phyloP scores from a whole-genome alignment of 2,888 invertebrate genomes.

The Nephrocerus scutellatus region DNA sequence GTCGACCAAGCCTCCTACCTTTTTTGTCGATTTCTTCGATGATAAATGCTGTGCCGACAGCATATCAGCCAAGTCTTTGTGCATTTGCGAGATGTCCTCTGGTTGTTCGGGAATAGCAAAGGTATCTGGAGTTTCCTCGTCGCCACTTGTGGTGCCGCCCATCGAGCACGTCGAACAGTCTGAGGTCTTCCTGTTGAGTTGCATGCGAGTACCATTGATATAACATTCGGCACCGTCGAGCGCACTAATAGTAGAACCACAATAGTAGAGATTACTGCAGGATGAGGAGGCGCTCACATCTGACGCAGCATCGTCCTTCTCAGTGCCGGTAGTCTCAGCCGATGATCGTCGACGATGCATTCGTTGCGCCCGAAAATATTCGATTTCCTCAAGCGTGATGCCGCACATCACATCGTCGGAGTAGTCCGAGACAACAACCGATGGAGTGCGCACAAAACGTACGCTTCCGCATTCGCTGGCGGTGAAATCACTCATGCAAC shows the following conservation, averaged over 20 bases:
- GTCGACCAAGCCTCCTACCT: not conserved
- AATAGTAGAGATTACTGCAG: slow-evolving; percentile 55
- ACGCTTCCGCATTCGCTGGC: slow-evolving; percentile 49
- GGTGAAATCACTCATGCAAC: slow-evolving; percentile 45
- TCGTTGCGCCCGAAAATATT: slow-evolving; percentile 52
- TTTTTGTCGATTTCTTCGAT: slow-evolving; percentile 1
- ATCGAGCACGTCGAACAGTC: slow-evolving; percentile 70
- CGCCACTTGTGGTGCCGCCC: slow-evolving; percentile 68
- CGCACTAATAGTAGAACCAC: slow-evolving; percentile 53
- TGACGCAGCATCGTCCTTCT: slow-evolving; percentile 43
- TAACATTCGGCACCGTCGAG: slow-evolving; percentile 51
- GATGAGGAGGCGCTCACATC: slow-evolving; percentile 55
- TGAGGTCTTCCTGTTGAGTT: slow-evolving; percentile 58
- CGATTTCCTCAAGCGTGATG: slow-evolving; percentile 55
- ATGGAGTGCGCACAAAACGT: slow-evolving; percentile 70
- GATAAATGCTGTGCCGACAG: slow-evolving; percentile 23
- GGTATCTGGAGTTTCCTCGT: slow-evolving; percentile 46
- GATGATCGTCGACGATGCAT: slow-evolving; percentile 41
- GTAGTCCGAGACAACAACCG: slow-evolving; percentile 81
- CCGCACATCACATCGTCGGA: slow-evolving; percentile 62
- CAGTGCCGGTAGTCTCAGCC: slow-evolving; percentile 35
- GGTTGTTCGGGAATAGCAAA: slow-evolving; percentile 31
- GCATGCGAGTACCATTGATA: slow-evolving; percentile 51
- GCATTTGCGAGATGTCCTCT: slow-evolving; percentile 18
- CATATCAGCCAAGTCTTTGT: slow-evolving; percentile 21